A percentile compares a stretch with the other conserved stretches of the same genome.
Evolutionary conservation across 1,140 invertebrate genomes (phyloP).

Genomic region (Batillaria attramentaria): DNA sequence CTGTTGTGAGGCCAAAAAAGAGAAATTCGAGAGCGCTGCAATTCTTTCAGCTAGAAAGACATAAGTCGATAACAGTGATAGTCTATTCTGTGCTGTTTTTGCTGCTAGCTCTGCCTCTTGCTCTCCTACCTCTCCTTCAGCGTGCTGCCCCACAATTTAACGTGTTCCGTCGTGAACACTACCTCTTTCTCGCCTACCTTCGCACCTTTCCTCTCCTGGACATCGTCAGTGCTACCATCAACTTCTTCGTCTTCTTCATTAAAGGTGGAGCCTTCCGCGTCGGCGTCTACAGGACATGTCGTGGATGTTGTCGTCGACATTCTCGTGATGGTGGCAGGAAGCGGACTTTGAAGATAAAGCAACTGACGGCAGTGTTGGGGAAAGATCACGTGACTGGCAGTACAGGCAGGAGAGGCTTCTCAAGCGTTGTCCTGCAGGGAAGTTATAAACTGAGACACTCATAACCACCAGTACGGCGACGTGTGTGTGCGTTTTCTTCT

Average conservation of each 20-base stretch:
- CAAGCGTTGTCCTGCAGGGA: too few relatives aligned
- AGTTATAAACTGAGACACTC: too few relatives aligned
- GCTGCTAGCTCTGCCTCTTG: slow-evolving; percentile 20
- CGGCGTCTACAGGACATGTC: neutral
- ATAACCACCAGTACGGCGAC: too few relatives aligned
- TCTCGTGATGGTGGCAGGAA: too few relatives aligned
- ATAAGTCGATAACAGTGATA: slow-evolving; percentile 10
- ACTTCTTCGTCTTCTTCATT: slow-evolving; percentile 26
- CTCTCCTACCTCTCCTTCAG: slow-evolving; percentile 17
- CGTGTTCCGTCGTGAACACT: slow-evolving; percentile 10
- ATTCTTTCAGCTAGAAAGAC: slow-evolving; percentile 24
- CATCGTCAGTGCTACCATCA: slow-evolving; percentile 19
- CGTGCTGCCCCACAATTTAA: slow-evolving; percentile 1
- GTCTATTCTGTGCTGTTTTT: slow-evolving; percentile 18
- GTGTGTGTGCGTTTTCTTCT: too few relatives aligned
- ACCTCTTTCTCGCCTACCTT: slow-evolving; percentile 5
- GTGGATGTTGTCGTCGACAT: too few relatives aligned
- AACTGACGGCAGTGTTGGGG: too few relatives aligned
- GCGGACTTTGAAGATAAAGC: too few relatives aligned
- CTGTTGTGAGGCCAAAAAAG: neutral
- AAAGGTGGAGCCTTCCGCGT: slow-evolving; percentile 11
- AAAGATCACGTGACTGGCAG: too few relatives aligned
- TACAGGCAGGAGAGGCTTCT: too few relatives aligned
- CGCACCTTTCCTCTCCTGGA: neutral
- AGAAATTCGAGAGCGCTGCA: neutral